Evolutionary conservation across 2,113 vertebrate species (phyloP).

Genomic region (Atrichornis clamosus): DNA sequence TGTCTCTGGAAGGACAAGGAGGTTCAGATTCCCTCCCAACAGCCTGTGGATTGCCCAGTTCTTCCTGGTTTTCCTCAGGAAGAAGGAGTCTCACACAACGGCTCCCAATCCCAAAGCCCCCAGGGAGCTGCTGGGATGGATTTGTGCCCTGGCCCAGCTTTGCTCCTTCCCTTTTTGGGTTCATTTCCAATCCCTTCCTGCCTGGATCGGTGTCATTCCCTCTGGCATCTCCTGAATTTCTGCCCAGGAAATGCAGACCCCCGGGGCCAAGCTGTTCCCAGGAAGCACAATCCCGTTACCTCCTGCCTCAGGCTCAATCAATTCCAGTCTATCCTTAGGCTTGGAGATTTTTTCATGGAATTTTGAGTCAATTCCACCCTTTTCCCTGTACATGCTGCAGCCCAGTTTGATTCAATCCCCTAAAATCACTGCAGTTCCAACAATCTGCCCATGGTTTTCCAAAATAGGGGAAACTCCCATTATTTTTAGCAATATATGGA

Average conservation of each 20-base stretch:
- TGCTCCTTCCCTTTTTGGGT: not conserved
- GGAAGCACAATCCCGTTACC: not conserved
- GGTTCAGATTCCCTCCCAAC: not conserved
- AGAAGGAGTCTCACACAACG: not conserved
- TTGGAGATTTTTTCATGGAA: not conserved
- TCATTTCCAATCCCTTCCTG: not conserved
- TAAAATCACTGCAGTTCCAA: rapidly evolving
- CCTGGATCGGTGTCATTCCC: not conserved
- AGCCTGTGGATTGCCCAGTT: rapidly evolving
- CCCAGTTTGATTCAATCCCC: not conserved
- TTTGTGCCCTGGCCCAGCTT: not conserved
- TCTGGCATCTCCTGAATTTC: not conserved
- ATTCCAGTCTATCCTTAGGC: rapidly evolving
- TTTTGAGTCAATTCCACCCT: not conserved
- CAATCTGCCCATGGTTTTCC: rapidly evolving
- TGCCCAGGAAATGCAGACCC: not conserved
- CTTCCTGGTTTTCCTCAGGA: not conserved
- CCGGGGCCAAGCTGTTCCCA: not conserved
- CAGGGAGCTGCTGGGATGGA: not conserved
- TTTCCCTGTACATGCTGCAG: not conserved
- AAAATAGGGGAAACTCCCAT: rapidly evolving
- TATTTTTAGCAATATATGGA: rapidly evolving
- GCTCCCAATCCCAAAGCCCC: not conserved
- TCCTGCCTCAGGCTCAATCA: rapidly evolving
- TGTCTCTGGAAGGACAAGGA: not conserved